Evolutionary conservation across 2,888 invertebrate genomes (phyloP).

Genomic region (Acronicta psi): DNA sequence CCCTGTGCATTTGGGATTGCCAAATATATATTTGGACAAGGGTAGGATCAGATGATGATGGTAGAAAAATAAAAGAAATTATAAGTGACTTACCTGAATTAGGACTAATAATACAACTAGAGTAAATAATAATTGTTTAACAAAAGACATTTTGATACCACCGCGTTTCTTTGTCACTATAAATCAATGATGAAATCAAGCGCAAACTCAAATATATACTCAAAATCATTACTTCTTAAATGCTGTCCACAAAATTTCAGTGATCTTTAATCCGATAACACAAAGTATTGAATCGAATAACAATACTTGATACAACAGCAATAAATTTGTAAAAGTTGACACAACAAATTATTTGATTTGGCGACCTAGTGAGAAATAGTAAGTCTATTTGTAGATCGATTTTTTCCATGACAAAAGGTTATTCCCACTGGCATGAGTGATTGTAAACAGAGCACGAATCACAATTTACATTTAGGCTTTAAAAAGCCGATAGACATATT

Average conservation of each 20-base stretch:
- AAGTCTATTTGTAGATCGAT: constrained; percentile 6
- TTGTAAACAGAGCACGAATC: background rate
- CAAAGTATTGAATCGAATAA: constrained; percentile 11
- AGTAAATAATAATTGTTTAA: constrained; percentile 12
- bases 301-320: too few relatives aligned
- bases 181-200: constrained; percentile 12
- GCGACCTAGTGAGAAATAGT: constrained; percentile 19
- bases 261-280: background rate
- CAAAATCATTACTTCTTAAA: background rate
- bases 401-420: constrained; percentile 15
- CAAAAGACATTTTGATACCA: constrained; percentile 29
- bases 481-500: too few relatives aligned
- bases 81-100: constrained; percentile 21
- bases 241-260: background rate
- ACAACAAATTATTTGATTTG: constrained; percentile 11
- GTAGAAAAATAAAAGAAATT: too few relatives aligned
- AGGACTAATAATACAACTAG: constrained; percentile 21
- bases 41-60: too few relatives aligned
- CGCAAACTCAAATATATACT: constrained; percentile 30
- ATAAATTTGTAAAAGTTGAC: too few relatives aligned
- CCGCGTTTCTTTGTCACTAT: background rate
- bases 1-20: too few relatives aligned
- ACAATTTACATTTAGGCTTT: too few relatives aligned
- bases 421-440: constrained; percentile 15
- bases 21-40: too few relatives aligned